Evolutionary conservation across 1,140 invertebrate genomes (phyloP).

Genomic region (Solenopsis invicta): DNA sequence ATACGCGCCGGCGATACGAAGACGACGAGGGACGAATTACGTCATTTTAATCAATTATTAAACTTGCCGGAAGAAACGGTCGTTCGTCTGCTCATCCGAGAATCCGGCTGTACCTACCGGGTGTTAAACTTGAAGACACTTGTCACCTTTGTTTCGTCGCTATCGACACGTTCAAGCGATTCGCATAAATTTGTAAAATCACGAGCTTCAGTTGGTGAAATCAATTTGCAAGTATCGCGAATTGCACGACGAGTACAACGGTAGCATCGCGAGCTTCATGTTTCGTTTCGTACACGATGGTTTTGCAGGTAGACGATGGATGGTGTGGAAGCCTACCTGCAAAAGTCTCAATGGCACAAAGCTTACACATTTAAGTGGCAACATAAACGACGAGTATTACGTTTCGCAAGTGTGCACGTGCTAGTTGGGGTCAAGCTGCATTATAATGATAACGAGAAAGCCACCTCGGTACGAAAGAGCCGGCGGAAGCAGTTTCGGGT

Average conservation of each 20-base stretch:
- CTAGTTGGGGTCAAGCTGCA: slow-evolving; percentile 13
- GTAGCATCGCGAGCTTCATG: not conserved
- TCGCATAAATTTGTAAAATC: slow-evolving; percentile 44
- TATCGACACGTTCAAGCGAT: slow-evolving; percentile 30
- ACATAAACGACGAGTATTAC: slow-evolving; percentile 33
- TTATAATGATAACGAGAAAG: slow-evolving; percentile 52
- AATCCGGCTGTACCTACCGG: not conserved
- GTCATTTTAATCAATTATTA: slow-evolving; percentile 64
- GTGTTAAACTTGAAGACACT: slow-evolving; percentile 49
- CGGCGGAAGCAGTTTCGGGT: slow-evolving; percentile 48
- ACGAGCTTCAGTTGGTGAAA: slow-evolving; percentile 29
- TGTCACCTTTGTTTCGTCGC: slow-evolving; percentile 41
- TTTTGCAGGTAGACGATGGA: not conserved
- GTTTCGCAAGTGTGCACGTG: slow-evolving; percentile 36
- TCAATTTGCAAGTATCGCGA: slow-evolving; percentile 60
- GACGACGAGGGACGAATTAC: slow-evolving; percentile 3
- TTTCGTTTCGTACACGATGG: not conserved
- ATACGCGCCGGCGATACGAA: not conserved
- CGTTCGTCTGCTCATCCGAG: slow-evolving; percentile 12
- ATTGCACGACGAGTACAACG: slow-evolving; percentile 4
- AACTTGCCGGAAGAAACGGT: slow-evolving; percentile 41
- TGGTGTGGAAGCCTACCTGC: not conserved
- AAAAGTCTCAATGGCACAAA: slow-evolving; percentile 4
- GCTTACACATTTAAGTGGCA: slow-evolving; percentile 47
- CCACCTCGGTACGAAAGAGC: slow-evolving; percentile 9